Evolutionary conservation across 2,888 invertebrate species (phyloP).

Genomic region (Eupeodes luniger): DNA sequence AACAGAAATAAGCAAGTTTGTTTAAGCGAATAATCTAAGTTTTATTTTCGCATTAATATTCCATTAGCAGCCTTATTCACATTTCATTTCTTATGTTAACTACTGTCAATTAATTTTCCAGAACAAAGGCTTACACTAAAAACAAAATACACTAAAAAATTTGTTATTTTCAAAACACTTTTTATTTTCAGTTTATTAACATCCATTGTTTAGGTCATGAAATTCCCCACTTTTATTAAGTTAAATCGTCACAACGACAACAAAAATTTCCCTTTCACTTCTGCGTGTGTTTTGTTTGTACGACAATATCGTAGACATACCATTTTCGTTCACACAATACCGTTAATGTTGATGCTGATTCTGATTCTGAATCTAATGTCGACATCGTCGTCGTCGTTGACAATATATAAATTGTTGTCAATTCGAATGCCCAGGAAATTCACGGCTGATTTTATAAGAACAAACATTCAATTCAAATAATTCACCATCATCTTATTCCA

Average conservation of each 20-base stretch:
- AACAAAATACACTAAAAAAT: slow-evolving; percentile 17
- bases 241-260: slow-evolving; percentile 32
- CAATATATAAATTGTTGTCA: slow-evolving; percentile 54
- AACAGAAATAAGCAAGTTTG: too few species aligned
- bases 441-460: slow-evolving; percentile 46
- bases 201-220: slow-evolving; percentile 45
- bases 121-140: neutral
- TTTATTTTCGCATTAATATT: slow-evolving; percentile 42
- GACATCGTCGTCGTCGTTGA: slow-evolving; percentile 1
- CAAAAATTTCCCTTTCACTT: slow-evolving; percentile 45
- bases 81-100: slow-evolving; percentile 39
- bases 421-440: slow-evolving; percentile 53
- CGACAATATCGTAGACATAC: neutral
- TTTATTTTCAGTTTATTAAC: slow-evolving; percentile 43
- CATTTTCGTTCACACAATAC: neutral
- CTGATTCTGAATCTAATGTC: neutral
- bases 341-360: neutral
- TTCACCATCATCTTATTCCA: slow-evolving; percentile 25
- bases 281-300: neutral
- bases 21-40: slow-evolving; percentile 6
- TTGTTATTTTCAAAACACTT: slow-evolving; percentile 17
- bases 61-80: slow-evolving; percentile 39
- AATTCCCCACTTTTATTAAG: slow-evolving; percentile 52
- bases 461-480: slow-evolving; percentile 36
- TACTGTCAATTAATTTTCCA: slow-evolving; percentile 47